A percentile compares a stretch with the other conserved stretches of the same genome.
These are phyloP conservation scores for Mercenaria mercenaria DNA, from an alignment of 1,140 invertebrate genomes.

Conservation along the genomic window DNA sequence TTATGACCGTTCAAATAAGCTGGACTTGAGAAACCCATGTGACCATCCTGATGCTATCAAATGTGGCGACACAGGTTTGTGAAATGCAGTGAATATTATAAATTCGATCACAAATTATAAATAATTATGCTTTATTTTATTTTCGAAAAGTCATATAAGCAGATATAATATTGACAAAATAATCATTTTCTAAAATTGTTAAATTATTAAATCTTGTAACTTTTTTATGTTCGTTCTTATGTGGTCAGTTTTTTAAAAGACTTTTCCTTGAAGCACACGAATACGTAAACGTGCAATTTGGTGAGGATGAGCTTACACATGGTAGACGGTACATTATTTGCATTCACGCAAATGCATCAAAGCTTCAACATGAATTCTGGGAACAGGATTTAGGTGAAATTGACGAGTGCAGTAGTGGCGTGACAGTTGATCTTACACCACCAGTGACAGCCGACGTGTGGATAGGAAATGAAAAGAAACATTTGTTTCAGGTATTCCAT, in stretches of 20 bases:
- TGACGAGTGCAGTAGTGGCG: slow-evolving; percentile 69
- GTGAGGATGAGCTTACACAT: slow-evolving; percentile 23
- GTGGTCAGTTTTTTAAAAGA: too few species aligned
- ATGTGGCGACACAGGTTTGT: slow-evolving; percentile 66
- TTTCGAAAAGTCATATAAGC: too few species aligned
- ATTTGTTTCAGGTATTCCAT: slow-evolving; percentile 68
- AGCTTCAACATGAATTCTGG: slow-evolving; percentile 65
- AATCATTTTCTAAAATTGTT: too few species aligned
- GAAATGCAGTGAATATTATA: background rate
- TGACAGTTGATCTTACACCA: slow-evolving; percentile 69
- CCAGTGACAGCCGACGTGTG: slow-evolving; percentile 63
- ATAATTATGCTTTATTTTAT: too few species aligned
- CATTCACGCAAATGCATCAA: slow-evolving; percentile 60
- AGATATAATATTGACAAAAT: too few species aligned
- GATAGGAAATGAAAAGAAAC: slow-evolving; percentile 47
- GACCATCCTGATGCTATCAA: slow-evolving; percentile 52
- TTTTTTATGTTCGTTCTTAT: too few species aligned
- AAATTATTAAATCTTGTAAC: too few species aligned
- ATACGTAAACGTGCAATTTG: slow-evolving; percentile 30
- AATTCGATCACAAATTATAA: too few species aligned
- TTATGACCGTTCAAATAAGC: background rate
- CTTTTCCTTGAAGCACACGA: slow-evolving; percentile 12
- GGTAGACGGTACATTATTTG: slow-evolving; percentile 71
- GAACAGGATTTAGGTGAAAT: slow-evolving; percentile 55
- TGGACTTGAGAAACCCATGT: slow-evolving; percentile 61